These are phyloP conservation scores for Zaprionus tsacasi DNA, from an alignment of 1,140 invertebrate species.

Conservation along the genomic window DNA sequence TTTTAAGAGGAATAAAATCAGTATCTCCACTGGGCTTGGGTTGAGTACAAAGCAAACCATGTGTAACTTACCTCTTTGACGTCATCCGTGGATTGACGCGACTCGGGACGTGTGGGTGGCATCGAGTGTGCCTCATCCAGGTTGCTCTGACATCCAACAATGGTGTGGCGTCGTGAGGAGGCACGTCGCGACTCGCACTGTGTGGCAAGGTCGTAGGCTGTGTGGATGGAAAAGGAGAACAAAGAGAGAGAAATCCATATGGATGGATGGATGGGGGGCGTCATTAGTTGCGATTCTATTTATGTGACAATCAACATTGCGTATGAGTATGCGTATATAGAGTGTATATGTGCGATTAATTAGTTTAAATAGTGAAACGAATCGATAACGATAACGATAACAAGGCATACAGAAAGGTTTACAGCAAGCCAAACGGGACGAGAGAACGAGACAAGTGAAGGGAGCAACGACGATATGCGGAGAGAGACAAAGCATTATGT, in stretches of 20 bases:
- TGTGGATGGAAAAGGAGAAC: not conserved
- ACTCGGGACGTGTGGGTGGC: conserved; percentile 88
- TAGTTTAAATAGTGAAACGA: conserved; percentile 23
- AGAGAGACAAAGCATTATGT: not conserved
- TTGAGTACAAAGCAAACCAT: too few relatives aligned
- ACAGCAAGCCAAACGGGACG: conserved; percentile 33
- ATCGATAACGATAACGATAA: conserved; percentile 35
- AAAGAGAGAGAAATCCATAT: conserved; percentile 15
- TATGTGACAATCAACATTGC: conserved; percentile 36
- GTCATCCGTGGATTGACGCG: conserved; percentile 85
- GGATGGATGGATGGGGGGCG: not conserved
- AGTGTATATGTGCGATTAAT: conserved; percentile 13
- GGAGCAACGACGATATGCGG: not conserved
- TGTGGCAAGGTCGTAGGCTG: conserved; percentile 92
- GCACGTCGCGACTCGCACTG: conserved; percentile 89
- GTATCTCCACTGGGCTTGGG: too few relatives aligned
- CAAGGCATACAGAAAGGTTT: conserved; percentile 23
- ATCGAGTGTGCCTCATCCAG: conserved; percentile 87
- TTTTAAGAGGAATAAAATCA: too few relatives aligned
- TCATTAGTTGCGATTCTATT: conserved; percentile 36
- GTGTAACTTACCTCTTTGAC: conserved; percentile 61
- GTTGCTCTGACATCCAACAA: conserved; percentile 86
- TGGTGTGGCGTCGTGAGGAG: conserved; percentile 89
- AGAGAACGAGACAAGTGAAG: not conserved
- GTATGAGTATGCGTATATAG: conserved; percentile 32